Percentiles rank a stretch among this genome's conserved stretches.
These are phyloP conservation scores for Teleogryllus oceanicus DNA, from an alignment of 2,888 invertebrate species.

Conservation along the genomic window DNA sequence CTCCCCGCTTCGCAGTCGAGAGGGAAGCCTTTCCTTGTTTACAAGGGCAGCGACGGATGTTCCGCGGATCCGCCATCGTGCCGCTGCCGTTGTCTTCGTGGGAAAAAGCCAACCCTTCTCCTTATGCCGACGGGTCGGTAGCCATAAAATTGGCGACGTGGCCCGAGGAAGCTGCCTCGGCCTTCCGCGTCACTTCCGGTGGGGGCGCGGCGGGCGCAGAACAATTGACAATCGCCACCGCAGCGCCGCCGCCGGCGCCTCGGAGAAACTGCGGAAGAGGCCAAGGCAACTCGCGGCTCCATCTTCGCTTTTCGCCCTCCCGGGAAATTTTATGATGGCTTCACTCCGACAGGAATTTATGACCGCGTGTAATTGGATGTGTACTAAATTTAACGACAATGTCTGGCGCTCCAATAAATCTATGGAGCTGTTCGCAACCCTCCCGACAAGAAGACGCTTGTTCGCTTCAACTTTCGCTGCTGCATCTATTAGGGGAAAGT, in stretches of 20 bases:
- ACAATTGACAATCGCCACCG: too few species aligned
- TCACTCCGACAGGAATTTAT: slow-evolving; percentile 1
- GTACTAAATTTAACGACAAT: background rate
- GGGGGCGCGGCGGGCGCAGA: too few species aligned
- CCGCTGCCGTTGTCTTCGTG: background rate
- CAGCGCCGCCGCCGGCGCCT: too few species aligned
- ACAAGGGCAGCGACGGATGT: background rate
- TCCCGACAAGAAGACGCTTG: background rate
- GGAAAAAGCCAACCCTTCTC: background rate
- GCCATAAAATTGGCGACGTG: background rate
- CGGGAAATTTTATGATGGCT: background rate
- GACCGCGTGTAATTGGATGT: background rate
- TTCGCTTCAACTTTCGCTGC: background rate
- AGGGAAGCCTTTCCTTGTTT: slow-evolving; percentile 5
- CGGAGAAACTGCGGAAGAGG: background rate
- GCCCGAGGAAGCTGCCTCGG: background rate
- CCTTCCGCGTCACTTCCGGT: too few species aligned
- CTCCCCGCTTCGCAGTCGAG: background rate
- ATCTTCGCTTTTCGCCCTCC: background rate
- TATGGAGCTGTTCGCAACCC: background rate
- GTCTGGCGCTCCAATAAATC: background rate
- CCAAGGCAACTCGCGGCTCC: background rate
- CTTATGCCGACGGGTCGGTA: background rate
- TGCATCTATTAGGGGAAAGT: background rate
- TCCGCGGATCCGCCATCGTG: background rate